Evolutionary conservation across 2,888 invertebrate genomes (phyloP).

Genomic region (Clistopyga incitator): DNA sequence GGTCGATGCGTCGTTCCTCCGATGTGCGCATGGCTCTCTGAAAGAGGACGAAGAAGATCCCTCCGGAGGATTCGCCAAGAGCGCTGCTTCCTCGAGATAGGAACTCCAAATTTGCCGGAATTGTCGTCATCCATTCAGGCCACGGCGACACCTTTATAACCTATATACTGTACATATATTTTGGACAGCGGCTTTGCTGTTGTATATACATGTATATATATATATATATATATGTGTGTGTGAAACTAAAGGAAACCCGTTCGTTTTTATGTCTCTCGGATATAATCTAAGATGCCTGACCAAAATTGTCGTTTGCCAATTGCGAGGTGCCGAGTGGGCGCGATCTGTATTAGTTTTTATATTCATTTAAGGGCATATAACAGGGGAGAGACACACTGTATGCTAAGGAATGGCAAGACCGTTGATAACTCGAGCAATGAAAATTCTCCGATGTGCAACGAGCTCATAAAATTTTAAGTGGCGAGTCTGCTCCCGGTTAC

Average conservation of each 20-base stretch:
- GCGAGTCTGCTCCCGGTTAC: constrained; percentile 33
- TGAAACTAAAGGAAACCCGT: constrained; percentile 19
- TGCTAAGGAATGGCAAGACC: not conserved
- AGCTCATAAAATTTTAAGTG: constrained; percentile 35
- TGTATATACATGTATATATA: not conserved
- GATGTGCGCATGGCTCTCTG: constrained; percentile 29
- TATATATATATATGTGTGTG: not conserved
- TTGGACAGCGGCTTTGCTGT: not conserved
- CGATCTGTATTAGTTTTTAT: constrained; percentile 23
- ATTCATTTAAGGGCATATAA: not conserved
- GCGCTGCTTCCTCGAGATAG: constrained; percentile 20
- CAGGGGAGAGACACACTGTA: constrained; percentile 3
- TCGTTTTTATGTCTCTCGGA: constrained; percentile 33
- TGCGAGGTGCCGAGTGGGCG: constrained; percentile 35
- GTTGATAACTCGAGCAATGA: constrained; percentile 45
- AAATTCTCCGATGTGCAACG: constrained; percentile 49
- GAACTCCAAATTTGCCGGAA: constrained; percentile 17
- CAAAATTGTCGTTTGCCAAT: constrained; percentile 7
- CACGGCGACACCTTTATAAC: constrained; percentile 15
- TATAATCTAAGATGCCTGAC: constrained; percentile 42
- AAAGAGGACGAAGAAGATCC: not conserved
- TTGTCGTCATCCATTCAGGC: constrained; percentile 8
- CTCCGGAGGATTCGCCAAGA: constrained; percentile 5
- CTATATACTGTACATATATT: not conserved
- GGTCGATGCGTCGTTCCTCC: constrained; percentile 21